phyloP scores from a whole-genome alignment of 2,888 invertebrate genomes.

The Acleris cristana region DNA sequence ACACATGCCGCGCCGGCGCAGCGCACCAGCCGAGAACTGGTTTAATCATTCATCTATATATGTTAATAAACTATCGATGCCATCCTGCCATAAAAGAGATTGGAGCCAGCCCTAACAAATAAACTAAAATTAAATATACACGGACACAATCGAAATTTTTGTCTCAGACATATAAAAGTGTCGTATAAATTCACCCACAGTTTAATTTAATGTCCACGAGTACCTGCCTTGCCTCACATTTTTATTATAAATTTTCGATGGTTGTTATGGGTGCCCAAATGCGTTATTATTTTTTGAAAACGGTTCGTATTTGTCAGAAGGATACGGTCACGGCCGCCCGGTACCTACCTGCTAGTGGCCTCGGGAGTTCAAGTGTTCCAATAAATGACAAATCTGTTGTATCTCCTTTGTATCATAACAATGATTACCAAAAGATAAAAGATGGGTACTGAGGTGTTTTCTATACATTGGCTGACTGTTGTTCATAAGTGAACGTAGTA shows the following conservation, averaged over 20 bases:
- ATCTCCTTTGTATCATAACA: no score
- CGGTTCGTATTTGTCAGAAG: constrained; percentile 72
- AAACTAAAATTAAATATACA: constrained; percentile 84
- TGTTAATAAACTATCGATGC: constrained; percentile 79
- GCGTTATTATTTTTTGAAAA: constrained; percentile 81
- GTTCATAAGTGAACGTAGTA: no score
- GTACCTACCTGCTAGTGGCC: constrained; percentile 28
- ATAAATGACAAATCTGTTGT: no score
- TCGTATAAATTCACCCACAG: constrained; percentile 84
- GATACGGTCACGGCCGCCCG: constrained; percentile 42
- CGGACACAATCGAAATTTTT: constrained; percentile 83
- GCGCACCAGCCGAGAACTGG: constrained; percentile 52
- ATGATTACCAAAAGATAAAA: no score
- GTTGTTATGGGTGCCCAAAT: constrained; percentile 77
- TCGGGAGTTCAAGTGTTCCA: no score
- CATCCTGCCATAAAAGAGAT: constrained; percentile 78
- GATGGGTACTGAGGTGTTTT: no score
- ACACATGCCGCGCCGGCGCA: not conserved
- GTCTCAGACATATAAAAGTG: constrained; percentile 83
- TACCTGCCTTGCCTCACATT: constrained; percentile 79
- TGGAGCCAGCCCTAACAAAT: constrained; percentile 79
- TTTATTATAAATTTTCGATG: constrained; percentile 78
- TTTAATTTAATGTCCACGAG: constrained; percentile 84
- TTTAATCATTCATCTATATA: constrained; percentile 80
- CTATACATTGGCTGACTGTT: no score